Evolutionary conservation across 2,888 invertebrate genomes (phyloP), one percentile per base, ranked within the genome.

Genomic region (Deilephila porcellus): DNA sequence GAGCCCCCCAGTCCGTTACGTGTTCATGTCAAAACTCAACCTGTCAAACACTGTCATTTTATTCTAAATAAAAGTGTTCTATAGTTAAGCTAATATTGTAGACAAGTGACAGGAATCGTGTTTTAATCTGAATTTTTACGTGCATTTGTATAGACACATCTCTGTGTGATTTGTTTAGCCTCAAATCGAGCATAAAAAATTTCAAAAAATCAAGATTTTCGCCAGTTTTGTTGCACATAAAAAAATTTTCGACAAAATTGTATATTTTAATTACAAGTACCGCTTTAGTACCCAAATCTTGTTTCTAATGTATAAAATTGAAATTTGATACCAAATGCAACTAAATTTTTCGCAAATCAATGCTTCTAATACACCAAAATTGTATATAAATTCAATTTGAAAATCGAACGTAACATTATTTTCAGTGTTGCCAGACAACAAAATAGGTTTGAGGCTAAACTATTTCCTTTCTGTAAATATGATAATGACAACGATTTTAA

Each of bases 1-100:
- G 5, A 29, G 32, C 32, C 17, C 3, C 32, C 19, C 32, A 17
- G 17, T 25, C 5, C 56, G 56, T 7, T 4, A 14, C 45, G 25
- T 52, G 67, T 67, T 67, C 67, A 25, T 25, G 52, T 52, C 67
- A 67, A 52, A 67, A 52, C 7, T 20, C 11, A 67, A 17, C 37
- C 45, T 25, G 64, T 67, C 25, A 25, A 67, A 67, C 19, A 34
- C 62, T 34, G 60, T 60, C 25, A 29, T 60, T 60, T n/a, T 37
- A 64, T 20, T 64, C 64, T 64, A 64, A 64, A 64, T 34, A 37
- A 37, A 63, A 63, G 64, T 64, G 64, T 64, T 64, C 64, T 64
- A 8, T 64, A 64, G 20, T 45, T 29, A 62, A 52, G 52, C 5
- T 67, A 64, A 67, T 67, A 64, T 11, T 20, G 20, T 67, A 52